Evolutionary conservation across 1,140 invertebrate species (phyloP).

Genomic region (Portunus trituberculatus): DNA sequence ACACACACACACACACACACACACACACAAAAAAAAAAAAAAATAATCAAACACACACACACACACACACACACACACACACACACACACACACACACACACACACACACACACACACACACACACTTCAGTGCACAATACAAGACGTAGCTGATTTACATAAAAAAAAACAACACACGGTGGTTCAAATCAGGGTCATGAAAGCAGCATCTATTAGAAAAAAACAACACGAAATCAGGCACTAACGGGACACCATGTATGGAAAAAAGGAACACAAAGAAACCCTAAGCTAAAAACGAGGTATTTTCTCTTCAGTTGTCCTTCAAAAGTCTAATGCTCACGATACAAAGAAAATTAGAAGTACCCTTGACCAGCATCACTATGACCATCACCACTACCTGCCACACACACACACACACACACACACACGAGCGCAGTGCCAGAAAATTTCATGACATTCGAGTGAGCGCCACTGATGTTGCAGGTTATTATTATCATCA

Average conservation of each 20-base stretch:
- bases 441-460: too few relatives aligned
- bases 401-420: neutral
- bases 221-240: neutral
- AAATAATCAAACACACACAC: neutral
- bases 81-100: neutral
- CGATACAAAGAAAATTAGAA: too few relatives aligned
- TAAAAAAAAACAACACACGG: neutral
- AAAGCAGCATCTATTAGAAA: neutral
- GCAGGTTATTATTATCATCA: too few relatives aligned
- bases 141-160: too few relatives aligned
- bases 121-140: too few relatives aligned
- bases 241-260: neutral
- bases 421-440: neutral
- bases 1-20: constrained; percentile 40
- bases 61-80: constrained; percentile 22
- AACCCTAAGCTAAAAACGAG: neutral
- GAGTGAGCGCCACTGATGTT: neutral
- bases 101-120: neutral
- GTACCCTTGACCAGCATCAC: neutral
- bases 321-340: neutral
- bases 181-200: constrained; percentile 1
- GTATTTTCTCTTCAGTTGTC: neutral
- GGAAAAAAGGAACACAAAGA: neutral
- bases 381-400: neutral
- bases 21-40: too few relatives aligned